phyloP scores from a whole-genome alignment of 2,797 vertebrate genomes.

The Lerista edwardsae region DNA sequence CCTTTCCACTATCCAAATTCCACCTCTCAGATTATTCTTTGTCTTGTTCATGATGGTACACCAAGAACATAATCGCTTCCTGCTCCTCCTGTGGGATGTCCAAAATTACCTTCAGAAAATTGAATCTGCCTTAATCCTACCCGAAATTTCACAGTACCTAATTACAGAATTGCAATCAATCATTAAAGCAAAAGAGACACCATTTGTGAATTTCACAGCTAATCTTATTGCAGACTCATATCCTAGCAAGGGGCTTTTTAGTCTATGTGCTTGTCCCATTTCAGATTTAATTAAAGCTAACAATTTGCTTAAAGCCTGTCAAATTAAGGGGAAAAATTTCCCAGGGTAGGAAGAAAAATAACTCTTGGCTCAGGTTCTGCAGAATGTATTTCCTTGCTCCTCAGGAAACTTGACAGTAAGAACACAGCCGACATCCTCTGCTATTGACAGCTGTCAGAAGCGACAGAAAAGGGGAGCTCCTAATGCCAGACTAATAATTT shows the following conservation, averaged over 20 bases:
- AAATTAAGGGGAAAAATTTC: conserved; percentile 58
- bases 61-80: conserved; percentile 28
- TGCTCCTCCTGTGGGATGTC: conserved; percentile 14
- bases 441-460: conserved; percentile 61
- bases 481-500: conserved; percentile 53
- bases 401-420: conserved; percentile 55
- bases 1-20: conserved; percentile 28
- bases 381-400: conserved; percentile 57
- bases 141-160: conserved; percentile 37
- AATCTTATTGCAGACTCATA: conserved; percentile 53
- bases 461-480: conserved; percentile 59
- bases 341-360: conserved; percentile 47
- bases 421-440: conserved; percentile 61
- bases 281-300: conserved; percentile 67
- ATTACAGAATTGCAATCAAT: conserved; percentile 45
- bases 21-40: conserved; percentile 34
- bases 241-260: conserved; percentile 42
- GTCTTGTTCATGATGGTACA: conserved; percentile 34
- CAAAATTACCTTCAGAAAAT: conserved; percentile 38
- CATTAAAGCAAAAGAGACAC: conserved; percentile 25
- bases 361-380: conserved; percentile 39
- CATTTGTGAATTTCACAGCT: conserved; percentile 40
- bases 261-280: conserved; percentile 59
- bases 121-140: conserved; percentile 33
- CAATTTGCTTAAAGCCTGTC: conserved; percentile 67